Base-by-base conservation (phyloP, 2,113 vertebrate genomes). In the Orientallactaga bullata region DNA sequence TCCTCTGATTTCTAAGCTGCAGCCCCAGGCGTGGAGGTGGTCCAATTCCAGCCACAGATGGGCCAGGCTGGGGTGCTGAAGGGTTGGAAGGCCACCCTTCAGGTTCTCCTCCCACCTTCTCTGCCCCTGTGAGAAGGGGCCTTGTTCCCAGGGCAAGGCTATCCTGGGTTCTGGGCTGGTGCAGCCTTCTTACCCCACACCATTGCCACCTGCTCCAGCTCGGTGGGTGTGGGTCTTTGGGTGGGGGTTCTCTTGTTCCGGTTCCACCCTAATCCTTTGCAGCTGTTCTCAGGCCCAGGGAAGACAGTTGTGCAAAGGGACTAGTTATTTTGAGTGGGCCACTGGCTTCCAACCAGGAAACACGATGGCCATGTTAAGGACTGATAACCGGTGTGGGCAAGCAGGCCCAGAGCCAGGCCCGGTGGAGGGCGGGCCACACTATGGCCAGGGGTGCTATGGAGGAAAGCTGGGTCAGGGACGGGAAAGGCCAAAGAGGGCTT, bases 261-360 rank as follows among this genome's bases (percentile, higher is more conserved):
- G 61, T 84, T 84, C 79, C 66, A 55, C 58, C 39, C 86, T 97
- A 95, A 97, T 98, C 97, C 97, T 85, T 90, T 76, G 96, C 97
- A 98, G 98, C 98, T 98, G 98, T 96, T 87, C 78, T 84, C 78
- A 61, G 32, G 42, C 16, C 2, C 74, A 83, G 90, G 91, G 76
- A 5, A 47, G 97, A 95, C 26, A 82, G 94, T 96, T 92, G 94
- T 90, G 94, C 23, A 23, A 97, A 88, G 95, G 95, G 97, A 97
- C 94, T 92, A 69, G 80, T 96, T 98, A 97, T 96, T 96, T 96
- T 97, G 96, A 96, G 97, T 97, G 97, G 97, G 91, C 87, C 91
- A 76, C 94, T 97, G 97, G 97, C 94, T 95, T 95, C 95, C 8
- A 1, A 95, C 96, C 95, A 97, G 96, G 93, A 96, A 93, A 93